Conservation (phyloP, 2,888 invertebrate genomes). For the Unio delphinus region DNA sequence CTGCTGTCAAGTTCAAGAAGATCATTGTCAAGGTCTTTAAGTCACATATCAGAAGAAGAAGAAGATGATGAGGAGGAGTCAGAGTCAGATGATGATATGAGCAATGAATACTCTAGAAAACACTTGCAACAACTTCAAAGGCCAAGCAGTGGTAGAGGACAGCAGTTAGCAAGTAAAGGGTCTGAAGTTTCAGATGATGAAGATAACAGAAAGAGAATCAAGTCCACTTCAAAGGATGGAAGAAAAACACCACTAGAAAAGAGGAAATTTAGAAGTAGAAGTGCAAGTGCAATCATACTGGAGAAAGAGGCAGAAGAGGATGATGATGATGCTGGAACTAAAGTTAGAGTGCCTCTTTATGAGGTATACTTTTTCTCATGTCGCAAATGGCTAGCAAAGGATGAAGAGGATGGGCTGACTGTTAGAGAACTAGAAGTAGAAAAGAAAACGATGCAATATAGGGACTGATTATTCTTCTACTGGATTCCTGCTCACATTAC, state of each 20-base stretch:
- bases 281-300: no score
- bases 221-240: no score
- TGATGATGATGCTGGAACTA: constrained; percentile 33
- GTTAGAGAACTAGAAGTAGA: constrained; percentile 44
- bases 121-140: not conserved
- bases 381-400: constrained; percentile 60
- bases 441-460: constrained; percentile 35
- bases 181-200: constrained; percentile 19
- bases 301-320: constrained; percentile 14
- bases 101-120: not conserved
- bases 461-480: constrained; percentile 12
- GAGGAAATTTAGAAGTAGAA: constrained; percentile 10
- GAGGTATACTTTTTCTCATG: constrained; percentile 62
- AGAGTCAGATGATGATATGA: not conserved
- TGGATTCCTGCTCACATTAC: no score
- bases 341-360: constrained; percentile 47
- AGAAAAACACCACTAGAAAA: not conserved
- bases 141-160: constrained; percentile 1
- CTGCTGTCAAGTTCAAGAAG: no score
- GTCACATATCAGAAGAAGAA: constrained; percentile 5
- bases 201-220: not conserved
- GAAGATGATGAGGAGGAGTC: not conserved
- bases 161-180: not conserved
- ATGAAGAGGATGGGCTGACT: constrained; percentile 61
- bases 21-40: not conserved